phyloP scores from a whole-genome alignment of 2,113 vertebrate species.

The Spheniscus mendiculus region DNA sequence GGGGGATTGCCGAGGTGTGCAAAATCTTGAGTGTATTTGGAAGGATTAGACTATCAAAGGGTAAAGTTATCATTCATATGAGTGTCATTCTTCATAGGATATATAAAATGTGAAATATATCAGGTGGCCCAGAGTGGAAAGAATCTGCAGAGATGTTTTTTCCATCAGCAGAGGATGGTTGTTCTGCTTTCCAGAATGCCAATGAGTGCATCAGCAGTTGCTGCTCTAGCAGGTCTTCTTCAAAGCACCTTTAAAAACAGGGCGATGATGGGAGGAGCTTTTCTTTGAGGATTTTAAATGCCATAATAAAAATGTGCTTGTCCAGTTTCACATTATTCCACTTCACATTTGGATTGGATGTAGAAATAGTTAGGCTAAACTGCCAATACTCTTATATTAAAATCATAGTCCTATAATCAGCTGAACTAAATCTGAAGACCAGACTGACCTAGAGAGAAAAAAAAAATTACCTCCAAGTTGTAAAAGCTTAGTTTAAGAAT shows the following conservation, averaged over 20 bases:
- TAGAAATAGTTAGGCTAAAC: not conserved
- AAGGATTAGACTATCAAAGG: slow-evolving; percentile 23
- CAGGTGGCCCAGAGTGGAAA: not conserved
- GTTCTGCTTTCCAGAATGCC: not conserved
- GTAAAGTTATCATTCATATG: slow-evolving; percentile 7
- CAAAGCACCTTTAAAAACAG: not conserved
- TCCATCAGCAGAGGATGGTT: not conserved
- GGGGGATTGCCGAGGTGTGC: not conserved
- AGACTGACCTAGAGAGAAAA: not conserved
- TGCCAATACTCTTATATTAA: not conserved
- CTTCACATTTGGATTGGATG: not conserved
- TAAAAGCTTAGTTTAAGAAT: not conserved
- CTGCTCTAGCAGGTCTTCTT: not conserved
- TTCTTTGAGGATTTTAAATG: not conserved
- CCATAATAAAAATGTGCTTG: not conserved
- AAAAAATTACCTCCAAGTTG: not conserved
- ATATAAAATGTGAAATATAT: not conserved
- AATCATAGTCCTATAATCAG: not conserved
- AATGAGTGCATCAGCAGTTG: not conserved
- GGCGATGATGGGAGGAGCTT: not conserved
- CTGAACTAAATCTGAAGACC: not conserved
- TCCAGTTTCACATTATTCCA: not conserved
- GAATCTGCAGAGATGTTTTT: not conserved
- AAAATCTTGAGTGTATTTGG: not conserved
- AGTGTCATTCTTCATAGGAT: not conserved